Evolutionary conservation across 2,113 vertebrate species (phyloP).

Genomic region (Murina feae): DNA sequence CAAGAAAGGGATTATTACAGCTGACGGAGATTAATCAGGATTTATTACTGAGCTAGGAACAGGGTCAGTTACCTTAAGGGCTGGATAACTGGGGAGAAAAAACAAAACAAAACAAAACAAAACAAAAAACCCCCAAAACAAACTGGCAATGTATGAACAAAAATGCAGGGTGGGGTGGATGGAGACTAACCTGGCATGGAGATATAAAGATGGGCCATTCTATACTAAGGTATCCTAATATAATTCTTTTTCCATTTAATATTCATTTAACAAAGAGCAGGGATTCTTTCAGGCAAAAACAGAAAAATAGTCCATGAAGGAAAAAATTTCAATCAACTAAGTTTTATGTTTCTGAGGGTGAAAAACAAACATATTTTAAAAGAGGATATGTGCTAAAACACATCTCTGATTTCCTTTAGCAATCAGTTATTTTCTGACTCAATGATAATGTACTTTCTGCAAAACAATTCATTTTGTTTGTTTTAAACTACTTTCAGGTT

Average conservation of each 20-base stretch:
- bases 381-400: background rate
- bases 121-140: background rate
- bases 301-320: background rate
- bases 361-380: background rate
- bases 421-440: background rate
- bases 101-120: too few species aligned
- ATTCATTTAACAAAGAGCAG: background rate
- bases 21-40: background rate
- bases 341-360: background rate
- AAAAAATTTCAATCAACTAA: background rate
- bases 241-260: background rate
- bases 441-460: background rate
- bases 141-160: background rate
- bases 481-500: background rate
- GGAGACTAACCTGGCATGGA: background rate
- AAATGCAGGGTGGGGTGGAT: background rate
- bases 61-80: background rate
- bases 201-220: background rate
- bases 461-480: background rate
- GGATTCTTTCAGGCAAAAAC: background rate
- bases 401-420: background rate
- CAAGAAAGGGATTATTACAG: background rate
- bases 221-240: background rate
- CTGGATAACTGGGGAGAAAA: background rate
- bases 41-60: background rate